phyloP scores from a whole-genome alignment of 2,888 invertebrate species.

The Kuschelorhynchus macadamiae region DNA sequence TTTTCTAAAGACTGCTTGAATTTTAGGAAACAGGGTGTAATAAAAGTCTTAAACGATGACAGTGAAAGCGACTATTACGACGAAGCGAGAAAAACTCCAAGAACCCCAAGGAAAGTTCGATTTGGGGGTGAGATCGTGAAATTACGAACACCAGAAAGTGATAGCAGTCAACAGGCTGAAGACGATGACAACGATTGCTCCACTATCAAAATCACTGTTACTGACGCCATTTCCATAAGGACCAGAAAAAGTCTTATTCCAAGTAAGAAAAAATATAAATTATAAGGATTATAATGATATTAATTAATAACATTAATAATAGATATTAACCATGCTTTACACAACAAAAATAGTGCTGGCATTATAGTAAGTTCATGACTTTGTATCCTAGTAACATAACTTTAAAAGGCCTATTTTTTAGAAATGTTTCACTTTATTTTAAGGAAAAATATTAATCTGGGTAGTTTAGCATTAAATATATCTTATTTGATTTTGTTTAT shows the following conservation, averaged over 20 bases:
- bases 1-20: not conserved
- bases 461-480: too few species aligned
- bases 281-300: too few species aligned
- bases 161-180: conserved; percentile 74
- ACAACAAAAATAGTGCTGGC: too few species aligned
- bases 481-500: too few species aligned
- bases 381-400: too few species aligned
- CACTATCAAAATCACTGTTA: conserved; percentile 58
- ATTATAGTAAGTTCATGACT: too few species aligned
- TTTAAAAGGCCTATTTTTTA: too few species aligned
- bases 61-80: conserved; percentile 73
- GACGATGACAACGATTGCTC: conserved; percentile 47
- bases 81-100: conserved; percentile 63
- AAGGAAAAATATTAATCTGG: too few species aligned
- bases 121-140: conserved; percentile 91
- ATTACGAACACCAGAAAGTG: conserved; percentile 88
- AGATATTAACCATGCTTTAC: too few species aligned
- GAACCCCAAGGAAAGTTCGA: conserved; percentile 81
- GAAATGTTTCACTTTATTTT: too few species aligned
- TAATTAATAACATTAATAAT: too few species aligned
- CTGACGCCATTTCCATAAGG: conserved; percentile 58
- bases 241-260: conserved; percentile 68
- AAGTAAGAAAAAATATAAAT: conserved; percentile 15
- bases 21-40: conserved; percentile 68
- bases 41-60: conserved; percentile 74